A percentile compares a stretch with the other conserved stretches of the same genome.
These are phyloP conservation scores for Abrostola tripartita DNA, from an alignment of 2,888 invertebrate genomes.

Conservation along the genomic window DNA sequence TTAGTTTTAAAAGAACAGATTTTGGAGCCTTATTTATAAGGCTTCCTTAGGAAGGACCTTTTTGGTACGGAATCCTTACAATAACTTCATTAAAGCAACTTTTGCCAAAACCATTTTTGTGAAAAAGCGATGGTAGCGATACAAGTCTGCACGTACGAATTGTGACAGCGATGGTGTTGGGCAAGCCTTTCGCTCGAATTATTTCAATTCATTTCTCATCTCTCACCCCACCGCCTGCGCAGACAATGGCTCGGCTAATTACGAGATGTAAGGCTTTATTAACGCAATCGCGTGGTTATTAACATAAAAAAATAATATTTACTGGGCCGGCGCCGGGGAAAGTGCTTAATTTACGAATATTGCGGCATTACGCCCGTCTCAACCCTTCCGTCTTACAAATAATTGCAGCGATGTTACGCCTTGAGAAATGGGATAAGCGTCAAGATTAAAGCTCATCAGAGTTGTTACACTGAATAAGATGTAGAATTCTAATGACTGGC, in stretches of 20 bases:
- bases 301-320: conserved; percentile 89
- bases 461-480: conserved; percentile 77
- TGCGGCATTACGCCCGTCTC: conserved; percentile 81
- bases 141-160: conserved; percentile 45
- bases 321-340: conserved; percentile 75
- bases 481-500: conserved; percentile 76
- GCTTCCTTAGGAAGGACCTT: too few relatives aligned
- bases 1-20: neutral
- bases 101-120: neutral
- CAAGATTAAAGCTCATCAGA: conserved; percentile 84
- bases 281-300: conserved; percentile 86
- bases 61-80: neutral
- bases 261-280: conserved; percentile 87
- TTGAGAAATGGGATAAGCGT: conserved; percentile 81
- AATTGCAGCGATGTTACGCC: conserved; percentile 83
- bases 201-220: conserved; percentile 75
- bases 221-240: conserved; percentile 73
- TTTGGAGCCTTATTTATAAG: neutral
- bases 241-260: conserved; percentile 84
- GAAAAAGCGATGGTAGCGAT: conserved; percentile 8
- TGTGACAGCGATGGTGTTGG: conserved; percentile 57
- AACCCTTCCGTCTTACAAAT: conserved; percentile 86
- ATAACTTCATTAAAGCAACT: neutral
- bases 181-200: conserved; percentile 68
- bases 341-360: conserved; percentile 87